phyloP scores from a whole-genome alignment of 2,888 invertebrate species.

The Stenolophus ochropezus region DNA sequence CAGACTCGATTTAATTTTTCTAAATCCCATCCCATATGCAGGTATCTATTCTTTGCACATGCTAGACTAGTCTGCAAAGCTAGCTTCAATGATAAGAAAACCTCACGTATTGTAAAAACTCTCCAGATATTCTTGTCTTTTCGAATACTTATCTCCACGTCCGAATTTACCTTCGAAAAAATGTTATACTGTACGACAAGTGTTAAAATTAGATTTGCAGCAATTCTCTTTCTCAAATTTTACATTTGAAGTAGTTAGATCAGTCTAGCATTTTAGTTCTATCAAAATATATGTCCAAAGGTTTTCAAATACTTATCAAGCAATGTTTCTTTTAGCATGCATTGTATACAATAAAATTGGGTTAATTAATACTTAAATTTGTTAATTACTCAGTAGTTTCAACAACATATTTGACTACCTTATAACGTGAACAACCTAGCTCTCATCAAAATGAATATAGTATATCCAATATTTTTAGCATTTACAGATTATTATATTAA shows the following conservation, averaged over 20 bases:
- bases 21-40: not conserved
- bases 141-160: slow-evolving; percentile 20
- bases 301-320: too few species aligned
- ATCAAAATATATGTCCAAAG: too few species aligned
- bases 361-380: too few species aligned
- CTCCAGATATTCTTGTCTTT: slow-evolving; percentile 15
- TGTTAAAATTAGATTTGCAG: slow-evolving; percentile 8
- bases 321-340: too few species aligned
- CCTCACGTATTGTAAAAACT: slow-evolving; percentile 25
- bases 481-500: too few species aligned
- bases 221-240: not conserved
- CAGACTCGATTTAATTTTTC: slow-evolving; percentile 2
- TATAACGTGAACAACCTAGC: too few species aligned
- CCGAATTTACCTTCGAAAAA: not conserved
- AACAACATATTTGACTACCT: too few species aligned
- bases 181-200: slow-evolving; percentile 15
- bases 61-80: not conserved
- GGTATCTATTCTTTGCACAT: slow-evolving; percentile 8
- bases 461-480: too few species aligned
- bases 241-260: not conserved
- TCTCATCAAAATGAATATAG: too few species aligned
- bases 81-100: slow-evolving; percentile 4
- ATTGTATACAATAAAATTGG: too few species aligned
- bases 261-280: not conserved
- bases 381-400: too few species aligned